phyloP scores from a whole-genome alignment of 2,113 vertebrate genomes.

The Sinocyclocheilus maitianheensis region DNA sequence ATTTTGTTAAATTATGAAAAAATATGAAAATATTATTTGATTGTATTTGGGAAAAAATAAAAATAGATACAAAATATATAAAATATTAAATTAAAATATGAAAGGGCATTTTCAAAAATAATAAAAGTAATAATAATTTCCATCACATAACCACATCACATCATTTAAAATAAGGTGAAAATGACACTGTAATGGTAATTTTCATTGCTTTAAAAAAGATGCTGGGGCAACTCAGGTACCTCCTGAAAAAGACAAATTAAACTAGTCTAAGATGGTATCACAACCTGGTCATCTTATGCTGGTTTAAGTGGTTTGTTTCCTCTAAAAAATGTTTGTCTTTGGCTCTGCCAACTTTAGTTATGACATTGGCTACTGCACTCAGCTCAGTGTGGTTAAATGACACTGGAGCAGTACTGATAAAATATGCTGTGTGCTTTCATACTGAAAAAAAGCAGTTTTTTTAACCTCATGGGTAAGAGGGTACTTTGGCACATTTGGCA shows the following conservation, averaged over 20 bases:
- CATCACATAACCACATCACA: not conserved
- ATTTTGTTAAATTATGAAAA: not conserved
- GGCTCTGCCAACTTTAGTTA: not conserved
- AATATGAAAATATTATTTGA: not conserved
- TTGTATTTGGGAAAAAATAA: no score
- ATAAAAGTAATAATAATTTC: not conserved
- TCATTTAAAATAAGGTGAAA: not conserved
- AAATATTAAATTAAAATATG: not conserved
- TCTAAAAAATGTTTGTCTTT: not conserved
- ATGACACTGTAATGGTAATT: not conserved
- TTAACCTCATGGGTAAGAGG: slow-evolving; percentile 38
- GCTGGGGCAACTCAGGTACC: not conserved
- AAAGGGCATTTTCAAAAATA: not conserved
- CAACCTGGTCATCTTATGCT: not conserved
- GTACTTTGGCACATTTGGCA: slow-evolving; percentile 41
- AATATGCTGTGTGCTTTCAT: not conserved
- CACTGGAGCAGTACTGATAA: not conserved
- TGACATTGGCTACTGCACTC: not conserved
- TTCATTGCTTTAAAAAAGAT: not conserved
- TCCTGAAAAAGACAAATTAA: not conserved
- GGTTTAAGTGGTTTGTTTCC: not conserved
- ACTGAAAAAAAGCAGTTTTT: slow-evolving; percentile 19
- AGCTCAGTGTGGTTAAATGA: not conserved
- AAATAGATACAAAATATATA: not conserved
- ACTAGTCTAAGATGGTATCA: not conserved